Evolutionary conservation across 2,888 invertebrate species (phyloP).

Genomic region (Pecten maximus): DNA sequence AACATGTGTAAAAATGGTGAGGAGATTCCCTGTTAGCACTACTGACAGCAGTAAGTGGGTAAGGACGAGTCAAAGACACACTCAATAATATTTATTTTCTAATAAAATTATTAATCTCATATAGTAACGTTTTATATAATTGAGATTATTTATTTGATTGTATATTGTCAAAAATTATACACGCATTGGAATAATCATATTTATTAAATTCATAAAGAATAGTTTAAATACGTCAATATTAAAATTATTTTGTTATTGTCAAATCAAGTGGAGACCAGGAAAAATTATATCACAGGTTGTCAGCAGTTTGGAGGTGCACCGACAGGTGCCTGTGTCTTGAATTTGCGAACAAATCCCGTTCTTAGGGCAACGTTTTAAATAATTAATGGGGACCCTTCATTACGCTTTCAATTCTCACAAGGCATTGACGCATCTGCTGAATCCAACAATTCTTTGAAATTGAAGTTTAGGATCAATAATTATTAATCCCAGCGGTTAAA

Average conservation of each 20-base stretch:
- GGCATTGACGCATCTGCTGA: conserved; percentile 14
- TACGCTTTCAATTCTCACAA: background rate
- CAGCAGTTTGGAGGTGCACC: background rate
- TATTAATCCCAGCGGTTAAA: background rate
- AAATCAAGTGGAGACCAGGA: background rate
- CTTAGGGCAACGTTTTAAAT: background rate
- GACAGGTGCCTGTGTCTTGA: background rate
- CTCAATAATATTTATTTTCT: background rate
- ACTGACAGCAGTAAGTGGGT: background rate
- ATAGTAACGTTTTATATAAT: background rate
- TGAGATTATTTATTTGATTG: background rate
- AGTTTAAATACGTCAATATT: background rate
- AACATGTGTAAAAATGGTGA: conserved; percentile 47
- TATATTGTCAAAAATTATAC: background rate
- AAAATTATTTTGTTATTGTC: background rate
- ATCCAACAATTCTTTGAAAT: background rate
- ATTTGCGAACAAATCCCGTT: background rate
- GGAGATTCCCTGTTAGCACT: background rate
- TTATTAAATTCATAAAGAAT: background rate
- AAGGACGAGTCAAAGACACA: background rate
- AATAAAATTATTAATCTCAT: background rate
- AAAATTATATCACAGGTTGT: background rate
- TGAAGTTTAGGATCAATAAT: conserved; percentile 2
- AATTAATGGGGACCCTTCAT: background rate
- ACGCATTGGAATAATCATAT: background rate